Base-by-base conservation (phyloP, 1,140 invertebrate genomes). In the Dendrolimus kikuchii region DNA sequence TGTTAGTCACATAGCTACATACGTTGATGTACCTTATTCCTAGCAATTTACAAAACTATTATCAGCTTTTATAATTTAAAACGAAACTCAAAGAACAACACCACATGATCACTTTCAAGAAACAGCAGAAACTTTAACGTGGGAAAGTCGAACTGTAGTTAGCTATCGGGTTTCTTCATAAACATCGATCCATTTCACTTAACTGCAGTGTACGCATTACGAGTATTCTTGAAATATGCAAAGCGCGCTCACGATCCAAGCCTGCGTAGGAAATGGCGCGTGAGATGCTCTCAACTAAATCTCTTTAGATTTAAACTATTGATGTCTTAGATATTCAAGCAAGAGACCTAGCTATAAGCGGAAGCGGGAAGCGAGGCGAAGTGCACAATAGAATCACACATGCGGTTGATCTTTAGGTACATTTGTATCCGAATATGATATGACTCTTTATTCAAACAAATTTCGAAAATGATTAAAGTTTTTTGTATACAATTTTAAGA, bases 201-300 rank as follows among this genome's bases (percentile, higher is more conserved):
- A 71, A 66, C 69, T 71, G 63, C 40, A 75, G 64, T 59, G 66
- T 68, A 80, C 79, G 77, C 77, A 80, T 77, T 70, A 66, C 68
- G 64, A 59, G 71, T 75, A 71, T 76, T 75, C 72, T 77, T 74
- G 77, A 75, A 76, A 79, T 81, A 84, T 84, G 78, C 76, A 80
- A 84, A 84, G 78, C 78, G 64, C 66, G 70, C 75, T 81, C 81
- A 84, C 81, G 78, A 84, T 72, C 57, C 51, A 45, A 60, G 53
- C 62, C 64, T 46, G 55, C 61, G 65, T 64, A 63, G 70, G 72
- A 72, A 81, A 79, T 79, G 76, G 68, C 74, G 74, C 80, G 76
- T 83, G 75, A 81, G 73, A 69, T 64, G 69, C 59, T 70, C 59
- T 53, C 37, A 67, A 67, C 64, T 64, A 72, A 71, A 66, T 76